These are phyloP conservation scores for Graphium colonna DNA, from an alignment of 2,888 invertebrate species.

Conservation along the genomic window DNA sequence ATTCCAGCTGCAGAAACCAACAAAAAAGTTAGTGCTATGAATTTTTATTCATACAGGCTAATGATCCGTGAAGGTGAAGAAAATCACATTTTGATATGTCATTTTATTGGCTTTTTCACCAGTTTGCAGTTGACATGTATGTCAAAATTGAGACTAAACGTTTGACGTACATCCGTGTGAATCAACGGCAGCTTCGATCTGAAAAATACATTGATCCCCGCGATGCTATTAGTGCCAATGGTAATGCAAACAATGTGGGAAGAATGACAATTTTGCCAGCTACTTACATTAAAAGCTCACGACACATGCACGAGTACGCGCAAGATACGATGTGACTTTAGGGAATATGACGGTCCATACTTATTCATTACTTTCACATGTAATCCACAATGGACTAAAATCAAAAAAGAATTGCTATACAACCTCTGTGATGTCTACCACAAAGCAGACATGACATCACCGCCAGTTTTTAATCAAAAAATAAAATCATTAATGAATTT, in stretches of 20 bases:
- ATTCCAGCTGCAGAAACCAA: constrained; percentile 25
- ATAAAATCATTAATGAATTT: no score
- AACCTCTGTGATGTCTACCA: no score
- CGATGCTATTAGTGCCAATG: constrained; percentile 21
- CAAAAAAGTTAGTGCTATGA: constrained; percentile 29
- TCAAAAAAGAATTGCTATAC: no score
- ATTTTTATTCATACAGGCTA: constrained; percentile 27
- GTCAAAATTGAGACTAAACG: constrained; percentile 26
- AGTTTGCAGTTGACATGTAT: constrained; percentile 28
- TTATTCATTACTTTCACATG: no score
- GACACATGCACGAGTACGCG: background rate
- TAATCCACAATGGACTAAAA: no score
- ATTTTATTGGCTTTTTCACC: constrained; percentile 17
- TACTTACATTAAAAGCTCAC: background rate
- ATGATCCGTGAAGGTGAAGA: constrained; percentile 22
- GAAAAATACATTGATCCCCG: constrained; percentile 24
- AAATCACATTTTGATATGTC: constrained; percentile 25
- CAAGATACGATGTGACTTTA: background rate
- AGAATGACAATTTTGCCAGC: background rate
- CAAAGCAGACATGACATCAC: no score
- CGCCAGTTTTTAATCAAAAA: no score
- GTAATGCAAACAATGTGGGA: no score
- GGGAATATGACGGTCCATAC: no score
- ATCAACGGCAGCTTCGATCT: constrained; percentile 20
- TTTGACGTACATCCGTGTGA: constrained; percentile 19